Evolutionary conservation across 2,113 vertebrate species (phyloP).

Genomic region (Furnarius figulus): DNA sequence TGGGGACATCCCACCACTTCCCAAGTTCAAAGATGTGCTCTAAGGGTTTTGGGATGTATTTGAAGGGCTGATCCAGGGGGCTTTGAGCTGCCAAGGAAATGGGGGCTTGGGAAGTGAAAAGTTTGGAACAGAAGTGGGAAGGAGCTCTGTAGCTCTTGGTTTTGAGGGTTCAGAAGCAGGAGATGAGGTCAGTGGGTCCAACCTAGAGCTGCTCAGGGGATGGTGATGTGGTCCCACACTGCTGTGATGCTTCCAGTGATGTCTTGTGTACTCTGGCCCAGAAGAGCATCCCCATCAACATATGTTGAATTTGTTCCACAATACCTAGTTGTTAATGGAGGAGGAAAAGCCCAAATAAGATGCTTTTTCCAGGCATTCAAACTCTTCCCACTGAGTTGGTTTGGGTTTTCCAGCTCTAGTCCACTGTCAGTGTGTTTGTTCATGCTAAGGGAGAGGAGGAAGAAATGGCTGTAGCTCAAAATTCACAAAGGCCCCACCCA

Average conservation of each 20-base stretch:
- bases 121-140: not conserved
- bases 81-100: not conserved
- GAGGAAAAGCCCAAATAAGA: no score
- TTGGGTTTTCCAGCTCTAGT: not conserved
- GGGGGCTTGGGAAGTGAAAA: not conserved
- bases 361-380: not conserved
- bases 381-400: not conserved
- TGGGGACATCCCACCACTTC: not conserved
- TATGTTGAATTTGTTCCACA: not conserved
- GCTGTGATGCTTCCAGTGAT: fast-evolving
- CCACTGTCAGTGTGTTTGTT: fast-evolving
- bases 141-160: not conserved
- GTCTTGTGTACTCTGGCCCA: fast-evolving
- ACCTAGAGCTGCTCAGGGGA: not conserved
- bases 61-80: not conserved
- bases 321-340: not conserved
- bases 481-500: not conserved
- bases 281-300: not conserved
- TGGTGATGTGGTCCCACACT: fast-evolving
- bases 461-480: not conserved
- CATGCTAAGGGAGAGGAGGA: not conserved
- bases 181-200: not conserved
- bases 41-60: not conserved
- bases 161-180: not conserved
- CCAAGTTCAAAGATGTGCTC: fast-evolving